Evolutionary conservation across 2,888 invertebrate species (phyloP), one percentile per base, ranked within the genome.

Genomic region (Erynnis tages): DNA sequence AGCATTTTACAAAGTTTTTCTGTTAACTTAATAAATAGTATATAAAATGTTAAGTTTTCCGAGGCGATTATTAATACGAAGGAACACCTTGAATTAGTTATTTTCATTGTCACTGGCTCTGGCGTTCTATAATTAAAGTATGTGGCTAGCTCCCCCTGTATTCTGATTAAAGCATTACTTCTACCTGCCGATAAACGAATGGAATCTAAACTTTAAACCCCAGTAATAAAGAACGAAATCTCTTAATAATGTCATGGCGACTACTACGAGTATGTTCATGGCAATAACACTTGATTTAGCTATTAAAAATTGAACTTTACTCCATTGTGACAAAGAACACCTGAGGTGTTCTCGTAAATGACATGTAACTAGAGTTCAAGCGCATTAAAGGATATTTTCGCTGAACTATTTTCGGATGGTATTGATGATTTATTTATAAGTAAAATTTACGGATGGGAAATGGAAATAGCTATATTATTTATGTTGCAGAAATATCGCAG

Each of bases 61-160:
- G n/a, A n/a, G n/a, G n/a, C n/a, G n/a, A n/a, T n/a, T n/a, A n/a
- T n/a, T n/a, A n/a, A n/a, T n/a, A n/a, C n/a, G n/a, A n/a, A n/a
- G n/a, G 17, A 27, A 19, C 27, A 23, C n/a, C 34, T 49, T 49
- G 32, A 41, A 32, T 41, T 45, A 62, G 55, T 58, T 68, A 54
- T 63, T 72, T 72, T 70, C 71, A 76, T 76, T 76, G 76, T 75
- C 73, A 71, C 67, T 62, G 57, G 53, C 73, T 70, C 67, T 62
- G 57, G 53, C 66, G 62, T 67, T 76, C 77, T 78, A 78, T 79
- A 78, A 76, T 69, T 40, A 66, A 58, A 62, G 66, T 37, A 62
- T 67, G 29, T 11, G 37, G 35, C 32, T 16, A 46, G 57, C 56
- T 64, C 67, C 67, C 67, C 68, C 65, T 71, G 67, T 67, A 63